These are phyloP conservation scores for Rhabditoides inermis DNA, from an alignment of 2,888 invertebrate genomes.

Conservation along the genomic window DNA sequence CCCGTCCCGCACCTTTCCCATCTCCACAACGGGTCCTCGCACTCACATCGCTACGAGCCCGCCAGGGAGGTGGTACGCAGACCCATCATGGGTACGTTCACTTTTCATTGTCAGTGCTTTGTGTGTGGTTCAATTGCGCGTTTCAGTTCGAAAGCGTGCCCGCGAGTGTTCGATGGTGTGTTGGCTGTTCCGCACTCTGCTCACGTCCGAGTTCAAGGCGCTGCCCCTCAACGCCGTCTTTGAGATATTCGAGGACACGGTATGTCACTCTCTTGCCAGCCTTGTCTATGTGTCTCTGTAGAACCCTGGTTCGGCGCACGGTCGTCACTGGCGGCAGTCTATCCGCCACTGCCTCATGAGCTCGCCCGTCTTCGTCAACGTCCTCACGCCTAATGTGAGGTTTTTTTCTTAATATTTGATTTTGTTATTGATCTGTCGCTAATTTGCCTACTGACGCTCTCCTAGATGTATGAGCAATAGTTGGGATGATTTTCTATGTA, in stretches of 20 bases:
- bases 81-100: too few species aligned
- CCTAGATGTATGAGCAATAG: too few species aligned
- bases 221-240: conserved; percentile 29
- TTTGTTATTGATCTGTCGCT: not conserved
- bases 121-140: too few species aligned
- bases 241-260: conserved; percentile 31
- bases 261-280: conserved; percentile 5
- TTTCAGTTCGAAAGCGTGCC: conserved; percentile 23
- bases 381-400: conserved; percentile 34
- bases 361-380: conserved; percentile 29
- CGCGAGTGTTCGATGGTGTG: conserved; percentile 34
- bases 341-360: conserved; percentile 30
- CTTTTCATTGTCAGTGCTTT: too few species aligned
- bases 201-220: conserved; percentile 31
- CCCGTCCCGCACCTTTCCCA: too few species aligned
- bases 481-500: too few species aligned
- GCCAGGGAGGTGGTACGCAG: too few species aligned
- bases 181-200: conserved; percentile 31
- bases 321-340: conserved; percentile 28
- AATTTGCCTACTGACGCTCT: too few species aligned
- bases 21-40: too few species aligned
- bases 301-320: conserved; percentile 19
- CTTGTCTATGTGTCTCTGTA: conserved; percentile 12
- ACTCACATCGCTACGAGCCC: too few species aligned
- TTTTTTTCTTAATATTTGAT: not conserved